These are phyloP conservation scores for Festucalex cinctus DNA, from an alignment of 2,113 vertebrate genomes.

Conservation along the genomic window DNA sequence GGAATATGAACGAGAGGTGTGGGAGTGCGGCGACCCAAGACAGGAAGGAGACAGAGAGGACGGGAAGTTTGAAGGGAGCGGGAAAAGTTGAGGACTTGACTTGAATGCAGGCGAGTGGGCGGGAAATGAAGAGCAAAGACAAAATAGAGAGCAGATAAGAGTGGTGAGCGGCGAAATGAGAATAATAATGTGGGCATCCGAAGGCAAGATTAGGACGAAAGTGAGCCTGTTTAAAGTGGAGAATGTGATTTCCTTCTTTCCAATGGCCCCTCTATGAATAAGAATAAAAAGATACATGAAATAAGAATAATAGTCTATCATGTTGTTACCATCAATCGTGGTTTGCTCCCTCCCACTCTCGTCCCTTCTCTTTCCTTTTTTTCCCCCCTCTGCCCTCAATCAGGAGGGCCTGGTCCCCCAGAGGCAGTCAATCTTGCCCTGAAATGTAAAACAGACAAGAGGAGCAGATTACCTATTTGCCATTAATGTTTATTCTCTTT, in stretches of 20 bases:
- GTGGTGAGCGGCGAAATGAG: conserved; percentile 76
- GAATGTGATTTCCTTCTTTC: conserved; percentile 80
- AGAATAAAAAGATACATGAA: conserved; percentile 63
- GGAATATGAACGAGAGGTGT: conserved; percentile 72
- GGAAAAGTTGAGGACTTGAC: conserved; percentile 46
- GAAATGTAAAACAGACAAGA: conserved; percentile 75
- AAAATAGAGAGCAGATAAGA: conserved; percentile 26
- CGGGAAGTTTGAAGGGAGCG: conserved; percentile 52
- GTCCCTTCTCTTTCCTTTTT: conserved; percentile 15
- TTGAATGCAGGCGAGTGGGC: conserved; percentile 17
- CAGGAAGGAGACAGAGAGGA: conserved; percentile 21
- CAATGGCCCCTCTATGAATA: conserved; percentile 64
- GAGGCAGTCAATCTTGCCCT: conserved; percentile 70
- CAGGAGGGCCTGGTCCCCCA: conserved; percentile 58
- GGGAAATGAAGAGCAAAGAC: conserved; percentile 45
- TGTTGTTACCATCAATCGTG: conserved; percentile 58
- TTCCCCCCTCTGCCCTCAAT: conserved; percentile 45
- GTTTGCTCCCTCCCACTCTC: conserved; percentile 28
- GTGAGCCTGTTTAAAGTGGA: conserved; percentile 68
- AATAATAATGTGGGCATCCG: conserved; percentile 87
- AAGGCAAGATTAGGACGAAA: conserved; percentile 86
- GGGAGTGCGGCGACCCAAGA: conserved; percentile 19
- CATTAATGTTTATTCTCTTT: conserved; percentile 74
- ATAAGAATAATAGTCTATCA: conserved; percentile 68
- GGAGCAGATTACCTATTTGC: conserved; percentile 73